These are phyloP conservation scores for Camponotus vicinus DNA, from an alignment of 1,140 invertebrate genomes.

Conservation along the genomic window DNA sequence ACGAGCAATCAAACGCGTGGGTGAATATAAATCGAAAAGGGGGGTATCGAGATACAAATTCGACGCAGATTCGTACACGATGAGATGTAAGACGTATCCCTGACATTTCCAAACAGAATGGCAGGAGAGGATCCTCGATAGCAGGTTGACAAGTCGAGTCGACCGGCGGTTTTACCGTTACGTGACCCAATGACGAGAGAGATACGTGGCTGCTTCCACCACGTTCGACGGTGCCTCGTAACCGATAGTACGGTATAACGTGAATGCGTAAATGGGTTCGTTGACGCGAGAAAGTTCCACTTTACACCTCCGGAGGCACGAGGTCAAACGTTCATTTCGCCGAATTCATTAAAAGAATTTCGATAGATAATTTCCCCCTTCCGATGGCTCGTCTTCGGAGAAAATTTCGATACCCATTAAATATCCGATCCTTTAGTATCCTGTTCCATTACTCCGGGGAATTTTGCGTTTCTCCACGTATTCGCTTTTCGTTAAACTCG, in stretches of 20 bases:
- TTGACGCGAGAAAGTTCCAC: background rate
- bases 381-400: background rate
- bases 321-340: conserved; percentile 17
- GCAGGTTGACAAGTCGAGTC: conserved; percentile 68
- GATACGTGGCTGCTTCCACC: conserved; percentile 68
- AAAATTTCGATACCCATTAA: conserved; percentile 14
- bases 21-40: conserved; percentile 49
- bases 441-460: background rate
- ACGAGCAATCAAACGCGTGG: conserved; percentile 34
- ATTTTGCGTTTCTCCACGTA: background rate
- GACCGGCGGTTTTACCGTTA: conserved; percentile 82
- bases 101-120: conserved; percentile 41
- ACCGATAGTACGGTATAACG: conserved; percentile 29
- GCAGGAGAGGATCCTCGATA: conserved; percentile 59
- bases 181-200: conserved; percentile 83
- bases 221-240: conserved; percentile 28
- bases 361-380: background rate
- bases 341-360: background rate
- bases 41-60: conserved; percentile 29
- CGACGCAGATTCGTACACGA: conserved; percentile 13
- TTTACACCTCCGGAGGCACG: background rate
- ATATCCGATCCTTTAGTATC: background rate
- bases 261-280: background rate
- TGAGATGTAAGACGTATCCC: background rate
- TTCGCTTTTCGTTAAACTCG: background rate